Conservation (phyloP, 2,797 vertebrate species). For the Arctocebus calabarensis region DNA sequence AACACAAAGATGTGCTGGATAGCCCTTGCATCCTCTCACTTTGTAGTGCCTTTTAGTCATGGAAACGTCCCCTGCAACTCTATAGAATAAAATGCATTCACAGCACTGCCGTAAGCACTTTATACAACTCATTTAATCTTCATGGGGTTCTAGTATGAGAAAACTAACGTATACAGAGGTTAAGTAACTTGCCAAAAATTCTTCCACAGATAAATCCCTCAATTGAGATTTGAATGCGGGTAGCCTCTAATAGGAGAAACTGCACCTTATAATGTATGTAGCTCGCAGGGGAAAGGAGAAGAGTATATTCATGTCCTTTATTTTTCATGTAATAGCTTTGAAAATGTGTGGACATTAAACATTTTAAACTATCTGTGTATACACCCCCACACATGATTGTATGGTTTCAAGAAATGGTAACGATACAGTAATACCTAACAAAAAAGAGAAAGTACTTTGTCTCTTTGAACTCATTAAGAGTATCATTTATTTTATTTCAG, state of each 20-base stretch:
- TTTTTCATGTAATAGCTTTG: neutral
- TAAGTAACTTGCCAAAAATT: constrained; percentile 43
- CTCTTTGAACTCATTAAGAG: constrained; percentile 40
- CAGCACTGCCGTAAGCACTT: neutral
- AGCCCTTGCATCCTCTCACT: neutral
- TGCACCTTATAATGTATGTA: neutral
- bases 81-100: constrained; percentile 29
- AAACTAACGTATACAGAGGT: neutral
- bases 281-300: neutral
- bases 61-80: neutral
- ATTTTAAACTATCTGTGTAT: neutral
- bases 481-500: constrained; percentile 66
- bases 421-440: neutral
- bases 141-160: neutral
- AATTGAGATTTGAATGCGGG: neutral
- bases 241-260: neutral
- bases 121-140: constrained; percentile 27
- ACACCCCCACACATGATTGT: neutral
- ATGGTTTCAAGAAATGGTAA: constrained; percentile 22
- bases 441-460: constrained; percentile 38
- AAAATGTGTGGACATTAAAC: neutral
- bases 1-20: neutral
- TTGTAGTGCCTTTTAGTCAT: constrained; percentile 20
- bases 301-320: neutral
- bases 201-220: neutral